Conservation (phyloP, 2,113 vertebrate genomes). For the Bettongia penicillata region DNA sequence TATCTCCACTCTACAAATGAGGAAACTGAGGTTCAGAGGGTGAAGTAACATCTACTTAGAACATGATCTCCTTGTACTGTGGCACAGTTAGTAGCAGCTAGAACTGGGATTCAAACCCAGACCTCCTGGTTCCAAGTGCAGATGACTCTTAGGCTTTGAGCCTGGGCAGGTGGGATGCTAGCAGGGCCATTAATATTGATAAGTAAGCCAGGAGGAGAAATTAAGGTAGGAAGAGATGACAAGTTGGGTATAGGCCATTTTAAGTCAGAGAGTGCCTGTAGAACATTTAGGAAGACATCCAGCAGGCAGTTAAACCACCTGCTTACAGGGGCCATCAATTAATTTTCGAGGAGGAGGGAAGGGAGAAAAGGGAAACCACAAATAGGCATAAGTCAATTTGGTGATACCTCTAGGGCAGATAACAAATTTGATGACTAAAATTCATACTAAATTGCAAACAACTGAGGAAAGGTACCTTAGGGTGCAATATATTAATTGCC, state of each 20-base stretch:
- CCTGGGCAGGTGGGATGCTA: neutral
- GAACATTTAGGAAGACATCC: neutral
- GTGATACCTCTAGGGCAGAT: neutral
- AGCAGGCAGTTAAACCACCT: neutral
- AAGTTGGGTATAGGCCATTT: neutral
- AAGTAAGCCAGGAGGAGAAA: neutral
- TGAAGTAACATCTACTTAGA: neutral
- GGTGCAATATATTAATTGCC: neutral
- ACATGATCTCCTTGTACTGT: neutral
- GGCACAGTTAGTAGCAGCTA: neutral
- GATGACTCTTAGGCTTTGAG: neutral
- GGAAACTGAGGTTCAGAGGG: neutral
- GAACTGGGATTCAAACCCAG: neutral
- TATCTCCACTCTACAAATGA: neutral
- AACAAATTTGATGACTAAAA: neutral
- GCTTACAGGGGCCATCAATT: neutral
- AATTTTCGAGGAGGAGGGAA: neutral
- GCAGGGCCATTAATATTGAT: neutral
- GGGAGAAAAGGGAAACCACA: neutral
- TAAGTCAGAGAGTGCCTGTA: neutral
- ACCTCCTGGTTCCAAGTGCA: neutral
- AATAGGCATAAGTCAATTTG: neutral
- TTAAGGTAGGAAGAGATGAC: neutral
- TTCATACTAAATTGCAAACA: conserved; percentile 11
- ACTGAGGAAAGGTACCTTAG: neutral